Conservation (phyloP, 2,888 invertebrate species). For the Drosophila nigritarsus region DNA sequence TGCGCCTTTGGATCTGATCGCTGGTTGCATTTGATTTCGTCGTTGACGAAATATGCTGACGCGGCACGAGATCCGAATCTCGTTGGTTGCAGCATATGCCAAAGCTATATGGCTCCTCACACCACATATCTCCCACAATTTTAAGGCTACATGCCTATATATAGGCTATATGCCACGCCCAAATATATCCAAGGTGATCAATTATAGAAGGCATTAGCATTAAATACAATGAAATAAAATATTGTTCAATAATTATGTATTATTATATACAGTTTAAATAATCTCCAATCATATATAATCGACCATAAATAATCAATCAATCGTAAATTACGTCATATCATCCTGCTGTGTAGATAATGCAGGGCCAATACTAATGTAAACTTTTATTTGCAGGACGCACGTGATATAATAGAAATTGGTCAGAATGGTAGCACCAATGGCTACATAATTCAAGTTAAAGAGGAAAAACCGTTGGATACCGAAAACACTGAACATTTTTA, state of each 20-base stretch:
- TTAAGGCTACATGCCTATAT: no score
- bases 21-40: no score
- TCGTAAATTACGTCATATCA: neutral
- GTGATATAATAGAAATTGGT: constrained; percentile 64
- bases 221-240: neutral
- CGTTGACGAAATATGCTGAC: no score
- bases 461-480: constrained; percentile 87
- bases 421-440: constrained; percentile 83
- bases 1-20: no score
- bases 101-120: no score
- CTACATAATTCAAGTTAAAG: constrained; percentile 94
- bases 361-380: neutral
- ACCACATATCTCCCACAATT: no score
- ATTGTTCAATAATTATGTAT: neutral
- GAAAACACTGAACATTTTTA: constrained; percentile 87
- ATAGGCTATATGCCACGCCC: no score
- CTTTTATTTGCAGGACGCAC: constrained; percentile 54
- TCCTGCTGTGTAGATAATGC: neutral
- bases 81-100: no score
- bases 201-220: neutral
- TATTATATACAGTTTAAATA: no score
- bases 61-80: no score
- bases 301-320: no score
- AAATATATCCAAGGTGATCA: neutral
- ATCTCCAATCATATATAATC: no score